Evolutionary conservation across 64 coral and sea anemone genomes (phyloP), one percentile per base, ranked within the genome.

Genomic region (Acropora tenuis): DNA sequence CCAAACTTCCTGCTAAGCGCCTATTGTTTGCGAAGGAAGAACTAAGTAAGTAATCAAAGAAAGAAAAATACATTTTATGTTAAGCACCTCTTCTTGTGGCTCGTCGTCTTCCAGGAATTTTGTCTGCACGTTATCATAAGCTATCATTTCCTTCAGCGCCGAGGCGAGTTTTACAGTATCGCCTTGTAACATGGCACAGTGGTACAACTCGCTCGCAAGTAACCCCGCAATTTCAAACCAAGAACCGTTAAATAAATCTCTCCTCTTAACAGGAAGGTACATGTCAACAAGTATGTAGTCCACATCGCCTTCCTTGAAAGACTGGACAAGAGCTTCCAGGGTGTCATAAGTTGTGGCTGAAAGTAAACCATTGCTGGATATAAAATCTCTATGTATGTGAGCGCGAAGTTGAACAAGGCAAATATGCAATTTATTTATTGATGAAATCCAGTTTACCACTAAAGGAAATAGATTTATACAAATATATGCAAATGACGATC

Each of bases 221-320:
- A 85, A 49, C 17, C 63, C 82, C 4, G 15, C 82, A 85, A 72
- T 46, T 50, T 85, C 82, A 13, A 85, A 85, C 82, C 82, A 85
- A 49, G 82, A 49, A 6, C 82, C 65, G 42, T 85, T 85, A 4
- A 85, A 85, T 18, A 85, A 20, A 17, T 85, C 82, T 49, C 49
- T 49, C 1, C 82, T 43, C n/a, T 85, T 85, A 0, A 48, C 44
- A 47, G 82, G 82, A 46, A 71, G 16, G 45, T 85, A 85, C 66
- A 41, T 72, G 44, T 85, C 82, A 85, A 72, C 65, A 49, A 85
- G 13, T 1, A 85, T 19, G 17, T 49, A 85, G 65, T 85, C 82
- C 41, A 72, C 82, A 17, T 85, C 63, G 82, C 82, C 82, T 11
- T 85, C 65, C n/a, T 72, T 85, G 4, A 85, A 44, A 3, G 82